Evolutionary conservation across 2,888 invertebrate genomes (phyloP).

Genomic region (Schrankia costaestrigalis): DNA sequence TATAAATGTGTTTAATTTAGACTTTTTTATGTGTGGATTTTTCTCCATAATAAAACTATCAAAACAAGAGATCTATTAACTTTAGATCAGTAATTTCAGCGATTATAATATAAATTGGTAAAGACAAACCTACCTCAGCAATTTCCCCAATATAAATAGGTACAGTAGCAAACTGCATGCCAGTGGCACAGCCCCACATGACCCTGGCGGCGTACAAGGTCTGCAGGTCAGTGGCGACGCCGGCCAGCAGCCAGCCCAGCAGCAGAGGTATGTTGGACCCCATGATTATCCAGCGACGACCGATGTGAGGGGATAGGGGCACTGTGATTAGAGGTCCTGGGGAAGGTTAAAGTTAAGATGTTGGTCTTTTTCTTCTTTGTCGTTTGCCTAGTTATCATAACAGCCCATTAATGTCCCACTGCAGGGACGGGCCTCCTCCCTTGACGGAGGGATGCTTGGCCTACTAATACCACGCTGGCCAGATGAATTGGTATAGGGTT

Average conservation of each 20-base stretch:
- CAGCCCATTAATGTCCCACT: too few species aligned
- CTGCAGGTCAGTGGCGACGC: slow-evolving; percentile 73
- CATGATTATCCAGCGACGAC: slow-evolving; percentile 85
- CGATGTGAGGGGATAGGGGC: slow-evolving; percentile 83
- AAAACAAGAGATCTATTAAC: too few species aligned
- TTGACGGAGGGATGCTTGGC: too few species aligned
- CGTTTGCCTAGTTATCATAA: too few species aligned
- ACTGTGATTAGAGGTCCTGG: slow-evolving; percentile 86
- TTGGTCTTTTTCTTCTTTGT: neutral
- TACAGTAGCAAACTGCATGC: slow-evolving; percentile 86
- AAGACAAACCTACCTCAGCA: slow-evolving; percentile 78
- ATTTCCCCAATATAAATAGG: slow-evolving; percentile 94
- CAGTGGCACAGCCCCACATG: slow-evolving; percentile 84
- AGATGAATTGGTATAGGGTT: too few species aligned
- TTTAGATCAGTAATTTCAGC: neutral
- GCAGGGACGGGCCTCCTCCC: too few species aligned
- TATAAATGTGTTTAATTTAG: too few species aligned
- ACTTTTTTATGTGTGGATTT: too few species aligned
- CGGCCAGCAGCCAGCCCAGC: slow-evolving; percentile 86
- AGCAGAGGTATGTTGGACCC: slow-evolving; percentile 85
- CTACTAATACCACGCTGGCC: too few species aligned
- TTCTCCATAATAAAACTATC: too few species aligned
- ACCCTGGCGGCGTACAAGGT: slow-evolving; percentile 80
- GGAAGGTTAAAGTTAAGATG: neutral
- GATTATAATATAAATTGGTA: neutral